Evolutionary conservation across 1,140 invertebrate species (phyloP).

Genomic region (Anagrus nilaparvatae): DNA sequence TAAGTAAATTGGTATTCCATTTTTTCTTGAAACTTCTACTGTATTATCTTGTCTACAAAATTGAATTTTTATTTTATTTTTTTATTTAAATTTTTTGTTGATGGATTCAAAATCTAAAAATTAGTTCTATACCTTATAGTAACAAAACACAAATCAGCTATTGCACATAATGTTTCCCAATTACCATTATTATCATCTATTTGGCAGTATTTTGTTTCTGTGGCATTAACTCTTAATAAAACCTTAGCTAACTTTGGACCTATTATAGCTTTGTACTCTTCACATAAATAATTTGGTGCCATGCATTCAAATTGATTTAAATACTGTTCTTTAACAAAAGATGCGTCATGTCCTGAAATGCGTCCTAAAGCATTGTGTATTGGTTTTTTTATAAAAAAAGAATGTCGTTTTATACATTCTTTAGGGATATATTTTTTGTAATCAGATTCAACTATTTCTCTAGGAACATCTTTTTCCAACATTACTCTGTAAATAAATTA

Average conservation of each 20-base stretch:
- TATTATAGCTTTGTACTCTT: slow-evolving; percentile 61
- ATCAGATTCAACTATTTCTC: slow-evolving; percentile 57
- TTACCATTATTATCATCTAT: slow-evolving; percentile 28
- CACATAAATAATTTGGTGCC: slow-evolving; percentile 70
- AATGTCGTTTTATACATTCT: slow-evolving; percentile 60
- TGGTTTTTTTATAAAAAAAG: slow-evolving; percentile 63
- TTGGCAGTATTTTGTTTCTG: slow-evolving; percentile 63
- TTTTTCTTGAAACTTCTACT: slow-evolving; percentile 67
- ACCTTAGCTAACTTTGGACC: slow-evolving; percentile 45
- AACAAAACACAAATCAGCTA: slow-evolving; percentile 74
- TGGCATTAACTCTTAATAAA: slow-evolving; percentile 45
- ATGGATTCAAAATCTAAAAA: background rate
- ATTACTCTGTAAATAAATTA: slow-evolving; percentile 49
- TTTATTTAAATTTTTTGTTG: slow-evolving; percentile 1
- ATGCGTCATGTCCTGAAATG: slow-evolving; percentile 50
- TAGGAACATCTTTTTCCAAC: slow-evolving; percentile 54
- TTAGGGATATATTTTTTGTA: slow-evolving; percentile 75
- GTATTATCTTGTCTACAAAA: slow-evolving; percentile 46
- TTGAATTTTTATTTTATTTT: background rate
- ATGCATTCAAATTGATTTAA: slow-evolving; percentile 64
- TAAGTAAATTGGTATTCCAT: slow-evolving; percentile 67
- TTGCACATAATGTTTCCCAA: slow-evolving; percentile 65
- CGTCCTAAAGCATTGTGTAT: slow-evolving; percentile 57
- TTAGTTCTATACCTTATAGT: slow-evolving; percentile 46
- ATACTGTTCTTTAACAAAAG: slow-evolving; percentile 66